Base-by-base conservation (phyloP, 2,113 vertebrate species). In the Sclerurus mexicanus region DNA sequence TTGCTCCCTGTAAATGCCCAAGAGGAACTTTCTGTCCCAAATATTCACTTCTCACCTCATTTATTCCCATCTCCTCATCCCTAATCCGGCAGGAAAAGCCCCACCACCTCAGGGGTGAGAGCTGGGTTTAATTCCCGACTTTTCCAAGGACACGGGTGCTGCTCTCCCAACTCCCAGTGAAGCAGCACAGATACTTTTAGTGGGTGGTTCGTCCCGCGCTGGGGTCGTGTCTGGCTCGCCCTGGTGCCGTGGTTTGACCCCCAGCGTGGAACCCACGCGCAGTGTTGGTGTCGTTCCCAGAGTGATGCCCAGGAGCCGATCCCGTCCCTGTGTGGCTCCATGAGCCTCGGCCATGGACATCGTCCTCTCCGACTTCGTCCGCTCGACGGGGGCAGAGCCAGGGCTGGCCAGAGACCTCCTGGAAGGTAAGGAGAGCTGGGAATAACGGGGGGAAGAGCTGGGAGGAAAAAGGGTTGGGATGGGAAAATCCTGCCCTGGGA, bases 331-430 rank as follows among this genome's bases (percentile, higher is more conserved):
- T 14, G 40, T 42, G 40, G 40, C 39, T 42, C 40, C 50, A 21
- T 96, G 99, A 99, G 98, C 98, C 99, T 98, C 98, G 98, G 98
- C 99, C 98, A 99, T 99, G 99, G 99, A 99, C 98, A 97, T 99
- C 96, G 99, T 99, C 98, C 98, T 99, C 93, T 99, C 99, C 52
- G 99, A 99, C 98, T 99, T 99, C 98, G 99, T 99, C 94, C 99
- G 99, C 98, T 99, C 99, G 46, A 99, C 99, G n/a, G 99, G 99
- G 98, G 99, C 99, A 78, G 99, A 99, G 97, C 99, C 99, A 0
- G 99, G 99, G 72, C 97, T 99, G 98, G 99, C 99, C 91, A 98
- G 99, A 97, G 99, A 99, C 93, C 98, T 99, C 89, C 98, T 99
- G 0, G 99, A 99, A 98, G 99, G 99, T 99, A 95, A 97, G 96